Conservation (phyloP, 2,797 vertebrate genomes). For the Scomberomorus guttatus region DNA sequence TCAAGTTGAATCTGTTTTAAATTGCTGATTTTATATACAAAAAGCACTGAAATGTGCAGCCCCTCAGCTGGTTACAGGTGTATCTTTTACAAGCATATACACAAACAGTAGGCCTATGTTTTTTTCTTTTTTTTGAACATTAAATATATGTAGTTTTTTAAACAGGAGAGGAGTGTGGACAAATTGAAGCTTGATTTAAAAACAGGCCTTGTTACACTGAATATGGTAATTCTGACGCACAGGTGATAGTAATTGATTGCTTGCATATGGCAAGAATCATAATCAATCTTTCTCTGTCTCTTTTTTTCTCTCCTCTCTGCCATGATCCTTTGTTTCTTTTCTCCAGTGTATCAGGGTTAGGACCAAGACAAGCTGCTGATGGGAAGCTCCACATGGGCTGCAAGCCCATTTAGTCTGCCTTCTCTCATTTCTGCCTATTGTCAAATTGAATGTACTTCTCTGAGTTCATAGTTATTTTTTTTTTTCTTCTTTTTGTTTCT, state of each 20-base stretch:
- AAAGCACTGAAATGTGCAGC: conserved; percentile 52
- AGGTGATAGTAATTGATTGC: conserved; percentile 74
- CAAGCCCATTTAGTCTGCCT: conserved; percentile 87
- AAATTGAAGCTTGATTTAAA: conserved; percentile 67
- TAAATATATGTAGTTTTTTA: conserved; percentile 34
- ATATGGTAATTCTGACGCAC: conserved; percentile 71
- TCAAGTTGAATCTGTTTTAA: conserved; percentile 60
- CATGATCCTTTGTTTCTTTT: conserved; percentile 82
- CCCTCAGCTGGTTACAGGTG: conserved; percentile 49
- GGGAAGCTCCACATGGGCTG: conserved; percentile 85
- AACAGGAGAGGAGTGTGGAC: conserved; percentile 52
- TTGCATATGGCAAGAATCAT: conserved; percentile 77
- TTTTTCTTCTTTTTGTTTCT: conserved; percentile 58
- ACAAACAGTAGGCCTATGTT: conserved; percentile 55
- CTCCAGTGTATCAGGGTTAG: conserved; percentile 87
- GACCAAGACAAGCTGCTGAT: conserved; percentile 86
- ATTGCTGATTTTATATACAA: conserved; percentile 54
- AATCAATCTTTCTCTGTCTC: conserved; percentile 78
- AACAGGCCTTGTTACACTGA: conserved; percentile 74
- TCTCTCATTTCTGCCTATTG: conserved; percentile 94
- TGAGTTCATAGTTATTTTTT: conserved; percentile 80
- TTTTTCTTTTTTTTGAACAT: conserved; percentile 47
- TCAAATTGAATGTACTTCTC: conserved; percentile 98
- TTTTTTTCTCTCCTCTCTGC: conserved; percentile 72
- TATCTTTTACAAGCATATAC: conserved; percentile 56